phyloP scores from a whole-genome alignment of 64 coral and sea anemone species.

The Cladopsammia gracilis region DNA sequence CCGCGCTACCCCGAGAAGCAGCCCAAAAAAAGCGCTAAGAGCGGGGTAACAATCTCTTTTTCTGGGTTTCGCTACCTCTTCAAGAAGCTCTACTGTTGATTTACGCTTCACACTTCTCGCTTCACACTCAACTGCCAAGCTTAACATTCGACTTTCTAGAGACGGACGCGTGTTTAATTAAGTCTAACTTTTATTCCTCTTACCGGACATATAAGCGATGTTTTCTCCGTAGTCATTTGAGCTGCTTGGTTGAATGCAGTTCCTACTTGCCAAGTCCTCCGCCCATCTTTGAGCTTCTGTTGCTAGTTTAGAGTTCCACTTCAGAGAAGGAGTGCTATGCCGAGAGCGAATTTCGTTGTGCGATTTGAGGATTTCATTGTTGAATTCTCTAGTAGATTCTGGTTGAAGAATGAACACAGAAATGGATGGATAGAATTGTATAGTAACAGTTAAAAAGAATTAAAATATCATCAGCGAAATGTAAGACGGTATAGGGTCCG shows the following conservation, averaged over 20 bases:
- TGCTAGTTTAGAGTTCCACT: conserved; percentile 85
- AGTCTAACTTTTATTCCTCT: not conserved
- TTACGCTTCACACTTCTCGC: no score
- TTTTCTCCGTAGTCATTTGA: conserved; percentile 93
- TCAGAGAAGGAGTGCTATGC: conserved; percentile 67
- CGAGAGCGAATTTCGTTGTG: conserved; percentile 90
- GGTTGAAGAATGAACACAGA: not conserved
- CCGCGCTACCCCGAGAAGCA: no score
- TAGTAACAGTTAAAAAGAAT: no score
- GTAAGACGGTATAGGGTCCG: no score
- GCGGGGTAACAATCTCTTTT: no score
- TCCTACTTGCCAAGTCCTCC: conserved; percentile 82
- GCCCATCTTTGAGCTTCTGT: conserved; percentile 89
- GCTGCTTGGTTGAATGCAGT: conserved; percentile 87
- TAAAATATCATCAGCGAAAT: no score
- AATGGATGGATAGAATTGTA: not conserved
- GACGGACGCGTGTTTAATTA: no score
- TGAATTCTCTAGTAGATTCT: conserved; percentile 92
- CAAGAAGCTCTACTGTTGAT: no score
- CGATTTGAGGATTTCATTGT: conserved; percentile 90
- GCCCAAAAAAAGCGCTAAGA: no score
- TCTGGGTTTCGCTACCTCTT: no score
- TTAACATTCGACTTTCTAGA: no score
- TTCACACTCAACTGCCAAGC: no score
- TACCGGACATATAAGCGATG: conserved; percentile 95